Evolutionary conservation across 2,797 vertebrate genomes (phyloP).

Genomic region (Aotus griseimembra): DNA sequence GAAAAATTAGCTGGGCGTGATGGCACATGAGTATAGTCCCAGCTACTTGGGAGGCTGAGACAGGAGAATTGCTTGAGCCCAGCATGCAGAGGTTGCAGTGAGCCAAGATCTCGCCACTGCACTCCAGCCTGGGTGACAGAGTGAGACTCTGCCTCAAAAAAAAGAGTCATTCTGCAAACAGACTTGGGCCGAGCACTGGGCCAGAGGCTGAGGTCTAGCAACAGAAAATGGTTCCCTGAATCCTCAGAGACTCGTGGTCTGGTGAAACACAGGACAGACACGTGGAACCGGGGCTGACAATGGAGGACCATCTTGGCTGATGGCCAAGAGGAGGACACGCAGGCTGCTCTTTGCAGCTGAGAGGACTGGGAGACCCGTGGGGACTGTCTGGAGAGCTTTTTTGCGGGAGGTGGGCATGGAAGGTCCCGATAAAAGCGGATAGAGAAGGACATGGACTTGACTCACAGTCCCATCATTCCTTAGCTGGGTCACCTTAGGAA

Average conservation of each 20-base stretch:
- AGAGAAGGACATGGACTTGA: not conserved
- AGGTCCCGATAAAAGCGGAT: not conserved
- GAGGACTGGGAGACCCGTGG: not conserved
- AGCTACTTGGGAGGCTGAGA: not conserved
- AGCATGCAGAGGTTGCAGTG: not conserved
- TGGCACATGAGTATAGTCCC: not conserved
- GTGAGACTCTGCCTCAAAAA: not conserved
- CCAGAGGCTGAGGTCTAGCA: not conserved
- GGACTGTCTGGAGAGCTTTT: not conserved
- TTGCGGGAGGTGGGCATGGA: not conserved
- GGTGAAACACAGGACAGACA: not conserved
- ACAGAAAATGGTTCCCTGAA: not conserved
- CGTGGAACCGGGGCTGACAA: not conserved
- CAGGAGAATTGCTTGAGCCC: not conserved
- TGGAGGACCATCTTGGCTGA: not conserved
- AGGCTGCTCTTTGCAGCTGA: not conserved
- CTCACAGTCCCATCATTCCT: no score
- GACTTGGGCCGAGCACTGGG: not conserved
- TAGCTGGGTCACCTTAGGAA: not conserved
- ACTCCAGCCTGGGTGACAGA: not conserved
- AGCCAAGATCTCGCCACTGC: not conserved
- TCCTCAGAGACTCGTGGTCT: no score
- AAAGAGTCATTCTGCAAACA: not conserved
- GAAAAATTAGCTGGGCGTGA: not conserved
- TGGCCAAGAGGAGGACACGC: no score